A percentile compares a stretch with the other conserved stretches of the same genome.
Conservation (phyloP, 2,113 vertebrate species). For the Abramis brama region DNA sequence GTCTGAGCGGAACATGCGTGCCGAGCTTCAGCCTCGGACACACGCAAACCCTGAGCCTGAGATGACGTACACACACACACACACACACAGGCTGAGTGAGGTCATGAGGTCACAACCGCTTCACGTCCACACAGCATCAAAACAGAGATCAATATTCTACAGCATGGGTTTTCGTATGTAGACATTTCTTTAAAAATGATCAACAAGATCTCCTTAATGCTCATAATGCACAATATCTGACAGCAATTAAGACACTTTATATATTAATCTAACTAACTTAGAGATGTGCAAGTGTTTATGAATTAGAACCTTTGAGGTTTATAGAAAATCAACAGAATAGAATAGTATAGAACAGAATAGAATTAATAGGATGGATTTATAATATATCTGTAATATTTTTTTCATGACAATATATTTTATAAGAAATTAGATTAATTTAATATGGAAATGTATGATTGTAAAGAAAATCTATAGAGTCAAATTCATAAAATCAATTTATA, state of each 20-base stretch:
- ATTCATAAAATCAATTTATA: neutral
- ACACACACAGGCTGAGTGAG: neutral
- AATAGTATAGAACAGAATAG: neutral
- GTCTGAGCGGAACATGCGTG: constrained; percentile 26
- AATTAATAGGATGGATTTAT: neutral
- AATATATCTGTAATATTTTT: neutral
- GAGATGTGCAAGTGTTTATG: neutral
- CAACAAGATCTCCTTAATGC: neutral
- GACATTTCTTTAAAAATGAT: neutral
- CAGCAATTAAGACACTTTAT: neutral
- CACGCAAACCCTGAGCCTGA: constrained; percentile 30
- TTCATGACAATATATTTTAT: neutral
- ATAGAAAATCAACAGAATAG: neutral
- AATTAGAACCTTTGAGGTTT: neutral
- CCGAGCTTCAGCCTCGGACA: neutral
- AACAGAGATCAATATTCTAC: neutral
- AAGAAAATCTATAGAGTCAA: neutral
- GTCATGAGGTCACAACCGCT: neutral
- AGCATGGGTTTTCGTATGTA: neutral
- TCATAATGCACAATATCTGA: neutral
- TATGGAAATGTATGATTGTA: neutral
- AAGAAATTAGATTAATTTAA: neutral
- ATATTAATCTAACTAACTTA: neutral
- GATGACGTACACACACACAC: too few relatives aligned
- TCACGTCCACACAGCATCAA: neutral